These are phyloP conservation scores for Haemorhous mexicanus DNA, from an alignment of 2,113 vertebrate species.

Conservation along the genomic window DNA sequence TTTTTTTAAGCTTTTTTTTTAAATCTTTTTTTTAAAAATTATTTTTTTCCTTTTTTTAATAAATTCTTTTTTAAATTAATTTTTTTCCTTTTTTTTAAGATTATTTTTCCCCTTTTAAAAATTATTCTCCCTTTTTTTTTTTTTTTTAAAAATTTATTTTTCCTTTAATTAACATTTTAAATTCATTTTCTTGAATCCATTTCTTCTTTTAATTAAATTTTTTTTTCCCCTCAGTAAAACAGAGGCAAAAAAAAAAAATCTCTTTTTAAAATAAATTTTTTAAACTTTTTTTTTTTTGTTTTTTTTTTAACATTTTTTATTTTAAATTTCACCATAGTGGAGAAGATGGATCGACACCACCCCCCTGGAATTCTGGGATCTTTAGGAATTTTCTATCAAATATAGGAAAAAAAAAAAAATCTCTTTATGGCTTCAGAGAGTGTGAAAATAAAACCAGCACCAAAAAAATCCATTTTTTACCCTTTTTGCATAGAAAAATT, in stretches of 20 bases:
- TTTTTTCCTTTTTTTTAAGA: background rate
- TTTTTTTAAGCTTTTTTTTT: background rate
- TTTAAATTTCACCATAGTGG: background rate
- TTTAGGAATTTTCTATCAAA: background rate
- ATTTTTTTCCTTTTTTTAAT: background rate
- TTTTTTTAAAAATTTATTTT: no score
- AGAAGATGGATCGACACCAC: background rate
- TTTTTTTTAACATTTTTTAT: background rate
- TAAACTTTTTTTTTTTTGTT: background rate
- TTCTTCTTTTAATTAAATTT: background rate
- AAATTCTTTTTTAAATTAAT: no score
- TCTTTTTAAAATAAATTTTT: background rate
- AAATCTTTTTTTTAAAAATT: background rate
- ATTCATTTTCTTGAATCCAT: background rate
- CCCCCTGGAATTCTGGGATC: background rate
- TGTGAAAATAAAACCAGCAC: background rate
- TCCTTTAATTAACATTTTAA: background rate
- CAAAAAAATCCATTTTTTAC: background rate
- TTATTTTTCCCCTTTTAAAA: background rate
- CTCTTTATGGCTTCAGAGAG: background rate
- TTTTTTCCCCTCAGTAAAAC: background rate
- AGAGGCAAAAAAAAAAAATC: background rate
- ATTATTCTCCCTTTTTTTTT: background rate
- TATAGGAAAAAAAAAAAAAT: background rate
- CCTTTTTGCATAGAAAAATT: background rate